These are phyloP conservation scores for Oreohelix idahoensis DNA, from an alignment of 1,140 invertebrate genomes.

Conservation along the genomic window DNA sequence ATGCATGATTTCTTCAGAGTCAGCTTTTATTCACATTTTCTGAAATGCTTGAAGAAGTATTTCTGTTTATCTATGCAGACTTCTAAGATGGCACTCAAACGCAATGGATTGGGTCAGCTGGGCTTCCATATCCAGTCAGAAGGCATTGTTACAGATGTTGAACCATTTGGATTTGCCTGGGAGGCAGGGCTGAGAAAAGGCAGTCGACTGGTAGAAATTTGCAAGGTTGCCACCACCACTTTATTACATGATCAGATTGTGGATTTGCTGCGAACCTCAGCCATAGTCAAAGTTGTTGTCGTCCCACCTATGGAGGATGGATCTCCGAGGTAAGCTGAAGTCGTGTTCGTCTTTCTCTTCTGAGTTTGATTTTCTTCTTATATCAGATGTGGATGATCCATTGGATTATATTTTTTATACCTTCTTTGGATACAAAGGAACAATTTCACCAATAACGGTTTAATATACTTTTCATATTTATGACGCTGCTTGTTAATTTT, in stretches of 20 bases:
- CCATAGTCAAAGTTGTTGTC: constrained; percentile 86
- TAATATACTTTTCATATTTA: too few species aligned
- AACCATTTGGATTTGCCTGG: constrained; percentile 88
- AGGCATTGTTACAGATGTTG: constrained; percentile 94
- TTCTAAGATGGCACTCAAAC: constrained; percentile 82
- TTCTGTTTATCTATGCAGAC: constrained; percentile 56
- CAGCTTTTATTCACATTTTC: too few species aligned
- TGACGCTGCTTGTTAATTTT: too few species aligned
- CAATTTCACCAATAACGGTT: too few species aligned
- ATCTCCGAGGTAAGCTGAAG: constrained; percentile 74
- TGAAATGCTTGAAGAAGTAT: not conserved
- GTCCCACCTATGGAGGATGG: constrained; percentile 84
- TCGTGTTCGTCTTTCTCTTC: not conserved
- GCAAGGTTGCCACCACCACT: constrained; percentile 87
- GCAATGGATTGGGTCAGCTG: constrained; percentile 88
- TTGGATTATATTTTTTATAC: too few species aligned
- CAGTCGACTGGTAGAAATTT: constrained; percentile 88
- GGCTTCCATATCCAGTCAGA: constrained; percentile 97
- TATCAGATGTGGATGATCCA: too few species aligned
- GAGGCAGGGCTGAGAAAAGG: constrained; percentile 91
- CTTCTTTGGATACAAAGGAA: too few species aligned
- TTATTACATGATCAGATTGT: constrained; percentile 94
- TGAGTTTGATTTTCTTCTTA: not conserved
- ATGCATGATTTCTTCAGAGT: too few species aligned
- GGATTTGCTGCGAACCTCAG: constrained; percentile 91